phyloP scores from a whole-genome alignment of 2,113 vertebrate genomes.

The Talpa occidentalis region DNA sequence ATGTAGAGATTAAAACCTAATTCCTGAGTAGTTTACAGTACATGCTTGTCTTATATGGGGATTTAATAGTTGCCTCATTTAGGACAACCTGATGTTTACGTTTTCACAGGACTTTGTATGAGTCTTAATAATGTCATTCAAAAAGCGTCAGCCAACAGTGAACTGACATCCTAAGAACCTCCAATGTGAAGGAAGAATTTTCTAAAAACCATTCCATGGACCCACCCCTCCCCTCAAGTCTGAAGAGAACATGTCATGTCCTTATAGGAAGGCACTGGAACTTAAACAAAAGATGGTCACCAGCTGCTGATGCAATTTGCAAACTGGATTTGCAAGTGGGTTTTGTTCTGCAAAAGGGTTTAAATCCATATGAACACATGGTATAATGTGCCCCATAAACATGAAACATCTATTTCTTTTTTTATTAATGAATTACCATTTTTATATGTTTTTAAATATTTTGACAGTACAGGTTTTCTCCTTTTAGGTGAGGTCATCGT shows the following conservation, averaged over 20 bases:
- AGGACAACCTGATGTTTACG: background rate
- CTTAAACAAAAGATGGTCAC: background rate
- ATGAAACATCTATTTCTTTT: slow-evolving; percentile 34
- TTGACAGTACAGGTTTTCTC: too few relatives aligned
- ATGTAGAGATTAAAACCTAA: background rate
- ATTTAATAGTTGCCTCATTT: background rate
- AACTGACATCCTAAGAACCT: background rate
- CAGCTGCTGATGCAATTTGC: too few relatives aligned
- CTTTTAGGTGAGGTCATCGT: too few relatives aligned
- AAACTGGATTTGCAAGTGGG: background rate
- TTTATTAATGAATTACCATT: too few relatives aligned
- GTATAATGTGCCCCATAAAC: background rate
- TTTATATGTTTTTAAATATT: too few relatives aligned
- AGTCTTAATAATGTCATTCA: background rate
- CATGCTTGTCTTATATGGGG: background rate
- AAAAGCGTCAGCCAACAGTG: background rate
- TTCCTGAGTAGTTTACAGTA: background rate
- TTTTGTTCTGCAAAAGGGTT: background rate
- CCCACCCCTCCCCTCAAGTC: background rate
- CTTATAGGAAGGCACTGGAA: background rate
- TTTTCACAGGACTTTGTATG: background rate
- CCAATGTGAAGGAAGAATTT: background rate
- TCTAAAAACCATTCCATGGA: background rate
- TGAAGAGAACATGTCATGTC: background rate
- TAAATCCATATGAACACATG: background rate